phyloP scores from a whole-genome alignment of 2,888 invertebrate genomes.

The Scaptomyza cyrtandrae region DNA sequence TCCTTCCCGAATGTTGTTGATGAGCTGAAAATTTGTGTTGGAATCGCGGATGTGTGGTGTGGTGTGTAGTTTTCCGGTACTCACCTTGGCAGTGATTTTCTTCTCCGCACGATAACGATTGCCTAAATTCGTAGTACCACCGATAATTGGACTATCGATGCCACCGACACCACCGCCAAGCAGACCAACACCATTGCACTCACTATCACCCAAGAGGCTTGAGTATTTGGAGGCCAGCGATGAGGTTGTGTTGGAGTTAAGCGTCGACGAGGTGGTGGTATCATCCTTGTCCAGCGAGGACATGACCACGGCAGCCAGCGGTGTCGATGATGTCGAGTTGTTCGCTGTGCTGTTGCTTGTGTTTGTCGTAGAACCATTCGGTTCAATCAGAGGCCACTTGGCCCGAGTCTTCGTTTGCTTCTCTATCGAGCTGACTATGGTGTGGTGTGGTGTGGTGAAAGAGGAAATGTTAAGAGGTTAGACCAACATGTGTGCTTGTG shows the following conservation, averaged over 20 bases:
- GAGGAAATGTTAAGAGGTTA: not conserved
- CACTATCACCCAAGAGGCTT: conserved; percentile 78
- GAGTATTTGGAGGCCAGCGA: conserved; percentile 83
- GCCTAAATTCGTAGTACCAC: conserved; percentile 73
- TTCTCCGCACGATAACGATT: conserved; percentile 84
- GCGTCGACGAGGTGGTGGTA: conserved; percentile 74
- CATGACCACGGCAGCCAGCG: conserved; percentile 77
- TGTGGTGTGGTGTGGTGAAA: not conserved
- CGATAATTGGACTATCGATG: conserved; percentile 71
- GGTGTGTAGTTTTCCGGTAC: conserved; percentile 29
- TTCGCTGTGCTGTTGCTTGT: conserved; percentile 79
- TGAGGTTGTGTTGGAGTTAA: conserved; percentile 79
- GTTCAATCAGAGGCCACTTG: conserved; percentile 82
- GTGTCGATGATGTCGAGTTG: conserved; percentile 81
- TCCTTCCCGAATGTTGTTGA: conserved; percentile 17
- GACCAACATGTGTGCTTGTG: too few species aligned
- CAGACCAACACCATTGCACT: conserved; percentile 68
- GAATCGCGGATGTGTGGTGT: not conserved
- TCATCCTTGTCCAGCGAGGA: conserved; percentile 80
- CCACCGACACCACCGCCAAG: conserved; percentile 49
- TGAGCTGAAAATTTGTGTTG: conserved; percentile 46
- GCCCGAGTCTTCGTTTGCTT: conserved; percentile 83
- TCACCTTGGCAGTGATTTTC: conserved; percentile 85
- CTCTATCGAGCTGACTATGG: conserved; percentile 84
- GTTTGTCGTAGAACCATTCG: conserved; percentile 72